Percentiles rank a stretch among this genome's conserved stretches.
Evolutionary conservation across 1,140 invertebrate species (phyloP).

Genomic region (Hypothenemus hampei): DNA sequence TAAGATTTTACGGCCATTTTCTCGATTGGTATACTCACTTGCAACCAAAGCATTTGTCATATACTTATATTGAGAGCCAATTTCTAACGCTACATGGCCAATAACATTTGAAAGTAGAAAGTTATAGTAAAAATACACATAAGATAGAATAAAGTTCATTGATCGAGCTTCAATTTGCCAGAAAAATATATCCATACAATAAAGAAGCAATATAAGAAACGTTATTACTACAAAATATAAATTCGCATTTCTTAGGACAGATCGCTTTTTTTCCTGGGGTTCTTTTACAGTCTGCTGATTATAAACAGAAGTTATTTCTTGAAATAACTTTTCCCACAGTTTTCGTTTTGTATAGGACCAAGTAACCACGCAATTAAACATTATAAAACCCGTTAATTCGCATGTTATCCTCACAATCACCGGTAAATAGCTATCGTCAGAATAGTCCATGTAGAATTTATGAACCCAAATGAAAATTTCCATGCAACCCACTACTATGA

Average conservation of each 20-base stretch:
- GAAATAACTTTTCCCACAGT: conserved; percentile 13
- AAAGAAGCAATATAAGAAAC: conserved; percentile 7
- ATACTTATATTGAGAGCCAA: conserved; percentile 11
- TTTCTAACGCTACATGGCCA: conserved; percentile 8
- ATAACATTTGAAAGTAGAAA: conserved; percentile 18
- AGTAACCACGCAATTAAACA: conserved; percentile 10
- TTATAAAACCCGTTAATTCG: conserved; percentile 9
- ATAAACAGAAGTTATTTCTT: conserved; percentile 7
- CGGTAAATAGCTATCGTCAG: conserved; percentile 11
- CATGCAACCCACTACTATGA: not conserved
- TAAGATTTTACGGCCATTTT: conserved; percentile 13
- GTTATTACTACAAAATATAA: conserved; percentile 12
- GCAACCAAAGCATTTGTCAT: conserved; percentile 10
- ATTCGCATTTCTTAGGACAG: conserved; percentile 7
- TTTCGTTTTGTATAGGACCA: conserved; percentile 16
- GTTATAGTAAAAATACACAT: conserved; percentile 18
- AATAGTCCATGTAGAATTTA: conserved; percentile 19
- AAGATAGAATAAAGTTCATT: conserved; percentile 14
- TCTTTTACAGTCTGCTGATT: conserved; percentile 13
- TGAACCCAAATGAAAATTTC: conserved; percentile 21
- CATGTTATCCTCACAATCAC: conserved; percentile 12
- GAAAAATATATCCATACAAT: conserved; percentile 12
- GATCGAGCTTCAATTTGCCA: conserved; percentile 13
- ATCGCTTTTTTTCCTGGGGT: conserved; percentile 2
- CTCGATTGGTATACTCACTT: conserved; percentile 3